Base-by-base conservation (phyloP, 2,113 vertebrate species). In the Merops nubicus region DNA sequence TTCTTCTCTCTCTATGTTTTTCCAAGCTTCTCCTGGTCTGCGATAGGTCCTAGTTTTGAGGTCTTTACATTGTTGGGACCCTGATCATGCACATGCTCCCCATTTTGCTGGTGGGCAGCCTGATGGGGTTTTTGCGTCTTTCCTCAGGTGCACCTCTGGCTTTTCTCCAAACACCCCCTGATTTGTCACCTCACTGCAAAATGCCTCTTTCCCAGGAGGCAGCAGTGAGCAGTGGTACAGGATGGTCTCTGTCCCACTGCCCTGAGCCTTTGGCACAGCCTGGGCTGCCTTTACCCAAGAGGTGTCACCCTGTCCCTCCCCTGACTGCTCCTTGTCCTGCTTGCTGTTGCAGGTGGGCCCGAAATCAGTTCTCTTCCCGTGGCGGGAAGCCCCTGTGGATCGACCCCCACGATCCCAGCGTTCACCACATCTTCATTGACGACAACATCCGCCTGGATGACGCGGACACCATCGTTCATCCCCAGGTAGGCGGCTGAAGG, bases 321-420 rank as follows among this genome's bases (percentile, higher is more conserved):
- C 31, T 77, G 45, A 93, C 72, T 65, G 47, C 40, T 76, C 6
- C 36, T 43, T 74, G 13, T 65, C 42, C 25, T 5, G 2, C 42
- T 88, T 64, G 26, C 70, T 92, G 33, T 89, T 97, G 57, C 96
- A 99, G 99, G 99, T 99, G 99, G 99, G 96, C 96, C 48, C 96
- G 54, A 29, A 99, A 99, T 85, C 77, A 94, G 12, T 99, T 95
- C 94, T 98, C 98, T 70, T 97, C 97, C 59, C 80, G 8, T 6
- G 99, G 99, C 48, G 99, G 99, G 53, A 99, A 99, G 85, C 99
- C 99, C 2, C 19, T 99, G 45, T 99, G 98, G 99, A 95, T 99
- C 4, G 98, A 99, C 76, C 99, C 99, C 33, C 98, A 98, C 0
- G 99, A 99, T 93, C 86, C 95, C 8, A 19, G 87, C 0, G 84